Conservation (phyloP, 2,797 vertebrate genomes). For the Spinus pinus region DNA sequence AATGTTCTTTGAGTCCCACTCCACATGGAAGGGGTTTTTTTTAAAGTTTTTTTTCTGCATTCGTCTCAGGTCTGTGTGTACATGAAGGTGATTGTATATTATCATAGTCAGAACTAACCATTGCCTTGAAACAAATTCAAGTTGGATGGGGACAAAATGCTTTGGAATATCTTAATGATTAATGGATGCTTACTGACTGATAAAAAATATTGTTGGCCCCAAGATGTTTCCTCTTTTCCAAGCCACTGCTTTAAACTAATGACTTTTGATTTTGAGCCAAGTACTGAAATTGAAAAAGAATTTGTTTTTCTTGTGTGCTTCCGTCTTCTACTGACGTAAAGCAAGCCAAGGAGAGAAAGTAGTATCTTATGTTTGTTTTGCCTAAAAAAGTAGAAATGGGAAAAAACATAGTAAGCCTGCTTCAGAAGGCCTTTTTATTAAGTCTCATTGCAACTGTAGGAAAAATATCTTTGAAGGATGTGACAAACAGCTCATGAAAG, state of each 20-base stretch:
- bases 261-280: slow-evolving; percentile 38
- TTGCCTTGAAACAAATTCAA: neutral
- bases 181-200: neutral
- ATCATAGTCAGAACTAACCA: neutral
- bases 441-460: neutral
- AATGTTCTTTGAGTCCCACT: neutral
- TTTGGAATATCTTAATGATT: neutral
- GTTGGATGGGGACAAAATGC: neutral
- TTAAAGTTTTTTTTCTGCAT: neutral
- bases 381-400: slow-evolving; percentile 10
- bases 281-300: slow-evolving; percentile 18
- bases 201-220: slow-evolving; percentile 24
- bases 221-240: slow-evolving; percentile 31
- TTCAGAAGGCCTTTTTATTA: neutral
- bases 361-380: neutral
- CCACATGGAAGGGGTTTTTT: neutral
- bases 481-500: slow-evolving; percentile 18
- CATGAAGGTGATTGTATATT: neutral
- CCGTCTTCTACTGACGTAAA: neutral
- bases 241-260: slow-evolving; percentile 37
- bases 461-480: slow-evolving; percentile 2
- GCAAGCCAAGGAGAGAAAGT: neutral
- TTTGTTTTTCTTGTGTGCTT: slow-evolving; percentile 36
- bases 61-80: neutral
- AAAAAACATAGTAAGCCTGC: neutral